phyloP scores from a whole-genome alignment of 1,140 invertebrate genomes.

The Zaprionus taronus region DNA sequence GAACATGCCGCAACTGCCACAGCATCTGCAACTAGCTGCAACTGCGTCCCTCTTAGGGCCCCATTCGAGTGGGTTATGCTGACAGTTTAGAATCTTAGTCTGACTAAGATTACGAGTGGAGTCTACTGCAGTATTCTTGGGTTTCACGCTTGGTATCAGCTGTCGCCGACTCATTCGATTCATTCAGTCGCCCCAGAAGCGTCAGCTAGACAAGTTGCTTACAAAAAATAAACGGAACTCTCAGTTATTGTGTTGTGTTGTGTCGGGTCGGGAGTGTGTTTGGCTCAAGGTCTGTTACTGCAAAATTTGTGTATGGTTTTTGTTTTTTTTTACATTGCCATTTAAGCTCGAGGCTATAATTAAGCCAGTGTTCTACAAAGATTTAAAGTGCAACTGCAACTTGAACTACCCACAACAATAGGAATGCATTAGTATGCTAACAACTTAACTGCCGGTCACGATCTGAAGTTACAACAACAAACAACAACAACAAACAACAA shows the following conservation, averaged over 20 bases:
- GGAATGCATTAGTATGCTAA: slow-evolving; percentile 31
- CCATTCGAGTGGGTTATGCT: not conserved
- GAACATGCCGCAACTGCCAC: slow-evolving; percentile 22
- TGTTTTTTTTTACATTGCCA: not conserved
- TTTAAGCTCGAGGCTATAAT: slow-evolving; percentile 8
- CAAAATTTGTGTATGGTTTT: not conserved
- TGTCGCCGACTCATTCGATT: slow-evolving; percentile 10
- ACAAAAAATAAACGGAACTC: slow-evolving; percentile 2
- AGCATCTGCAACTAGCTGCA: not conserved
- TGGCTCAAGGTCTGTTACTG: not conserved
- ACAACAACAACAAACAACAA: slow-evolving; percentile 24
- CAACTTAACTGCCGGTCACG: slow-evolving; percentile 61
- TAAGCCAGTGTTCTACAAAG: not conserved
- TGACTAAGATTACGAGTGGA: not conserved
- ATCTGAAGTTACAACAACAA: slow-evolving; percentile 45
- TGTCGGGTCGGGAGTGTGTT: slow-evolving; percentile 3
- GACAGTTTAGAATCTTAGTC: not conserved
- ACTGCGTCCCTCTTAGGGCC: not conserved
- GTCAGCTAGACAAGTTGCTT: slow-evolving; percentile 56
- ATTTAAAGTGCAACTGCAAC: slow-evolving; percentile 11
- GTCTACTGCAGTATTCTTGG: slow-evolving; percentile 1
- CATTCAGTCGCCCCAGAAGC: slow-evolving; percentile 51
- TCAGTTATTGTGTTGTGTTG: not conserved
- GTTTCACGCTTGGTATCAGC: not conserved
- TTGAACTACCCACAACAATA: not conserved